phyloP scores from a whole-genome alignment of 1,140 invertebrate genomes.

The Trichomalopsis sarcophagae region DNA sequence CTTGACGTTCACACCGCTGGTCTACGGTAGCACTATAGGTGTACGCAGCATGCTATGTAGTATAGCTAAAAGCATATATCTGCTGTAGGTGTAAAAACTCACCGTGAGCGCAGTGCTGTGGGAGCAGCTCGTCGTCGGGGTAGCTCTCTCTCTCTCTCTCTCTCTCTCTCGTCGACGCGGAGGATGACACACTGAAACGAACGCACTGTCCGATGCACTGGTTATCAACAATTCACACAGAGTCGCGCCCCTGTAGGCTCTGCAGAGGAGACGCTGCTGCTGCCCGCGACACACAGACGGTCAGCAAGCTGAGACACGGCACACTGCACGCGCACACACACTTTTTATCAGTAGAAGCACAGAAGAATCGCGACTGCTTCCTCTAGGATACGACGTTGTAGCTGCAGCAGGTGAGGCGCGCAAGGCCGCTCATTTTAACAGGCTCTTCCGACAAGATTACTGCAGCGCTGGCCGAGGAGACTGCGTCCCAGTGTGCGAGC shows the following conservation, averaged over 20 bases:
- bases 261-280: not conserved
- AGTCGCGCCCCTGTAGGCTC: not conserved
- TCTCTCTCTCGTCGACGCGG: not conserved
- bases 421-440: constrained; percentile 26
- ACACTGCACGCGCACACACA: not conserved
- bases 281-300: not conserved
- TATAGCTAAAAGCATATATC: not conserved
- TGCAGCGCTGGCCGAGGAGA: not conserved
- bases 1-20: not conserved
- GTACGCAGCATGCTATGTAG: not conserved
- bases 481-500: not conserved
- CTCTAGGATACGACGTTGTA: not conserved
- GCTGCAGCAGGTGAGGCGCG: not conserved
- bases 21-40: not conserved
- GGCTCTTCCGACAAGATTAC: not conserved
- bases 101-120: not conserved
- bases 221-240: not conserved
- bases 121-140: not conserved
- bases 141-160: not conserved
- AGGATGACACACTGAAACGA: not conserved
- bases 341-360: not conserved
- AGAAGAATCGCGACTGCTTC: not conserved
- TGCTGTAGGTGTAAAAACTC: not conserved
- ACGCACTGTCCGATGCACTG: not conserved
- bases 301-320: not conserved